These are phyloP conservation scores for Mirza zaza DNA, from an alignment of 2,113 vertebrate genomes.

Conservation along the genomic window DNA sequence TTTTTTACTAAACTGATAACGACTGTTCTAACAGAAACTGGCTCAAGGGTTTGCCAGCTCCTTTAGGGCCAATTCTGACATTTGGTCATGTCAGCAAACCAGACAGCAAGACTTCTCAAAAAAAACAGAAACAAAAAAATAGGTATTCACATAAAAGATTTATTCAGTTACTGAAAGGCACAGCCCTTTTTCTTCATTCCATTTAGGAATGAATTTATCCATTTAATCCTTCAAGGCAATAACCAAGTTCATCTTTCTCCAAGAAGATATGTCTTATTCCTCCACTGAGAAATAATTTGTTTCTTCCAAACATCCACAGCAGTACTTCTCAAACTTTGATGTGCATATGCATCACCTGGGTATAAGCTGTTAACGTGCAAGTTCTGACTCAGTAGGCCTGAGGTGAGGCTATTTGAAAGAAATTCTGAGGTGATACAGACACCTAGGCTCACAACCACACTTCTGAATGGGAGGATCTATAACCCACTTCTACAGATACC, in stretches of 20 bases:
- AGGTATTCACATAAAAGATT: neutral
- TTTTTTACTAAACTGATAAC: slow-evolving; percentile 48
- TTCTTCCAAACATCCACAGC: neutral
- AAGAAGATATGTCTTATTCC: neutral
- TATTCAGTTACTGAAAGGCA: neutral
- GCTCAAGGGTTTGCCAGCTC: neutral
- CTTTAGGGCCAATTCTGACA: slow-evolving; percentile 13
- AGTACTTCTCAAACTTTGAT: neutral
- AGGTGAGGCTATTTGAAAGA: neutral
- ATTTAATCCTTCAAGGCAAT: neutral
- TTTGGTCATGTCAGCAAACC: neutral
- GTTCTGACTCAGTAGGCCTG: neutral
- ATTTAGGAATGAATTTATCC: neutral
- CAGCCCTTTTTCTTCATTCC: neutral
- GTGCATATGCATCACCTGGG: neutral
- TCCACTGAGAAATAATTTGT: slow-evolving; percentile 12
- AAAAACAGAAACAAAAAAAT: neutral
- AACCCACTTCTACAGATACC: neutral
- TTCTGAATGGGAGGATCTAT: neutral
- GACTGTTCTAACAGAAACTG: slow-evolving; percentile 35
- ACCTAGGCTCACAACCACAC: neutral
- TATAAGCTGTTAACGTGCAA: neutral
- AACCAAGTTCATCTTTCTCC: neutral
- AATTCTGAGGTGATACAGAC: neutral
- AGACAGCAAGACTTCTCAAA: neutral